phyloP scores from a whole-genome alignment of 1,140 invertebrate genomes.

The Arctopsyche grandis region DNA sequence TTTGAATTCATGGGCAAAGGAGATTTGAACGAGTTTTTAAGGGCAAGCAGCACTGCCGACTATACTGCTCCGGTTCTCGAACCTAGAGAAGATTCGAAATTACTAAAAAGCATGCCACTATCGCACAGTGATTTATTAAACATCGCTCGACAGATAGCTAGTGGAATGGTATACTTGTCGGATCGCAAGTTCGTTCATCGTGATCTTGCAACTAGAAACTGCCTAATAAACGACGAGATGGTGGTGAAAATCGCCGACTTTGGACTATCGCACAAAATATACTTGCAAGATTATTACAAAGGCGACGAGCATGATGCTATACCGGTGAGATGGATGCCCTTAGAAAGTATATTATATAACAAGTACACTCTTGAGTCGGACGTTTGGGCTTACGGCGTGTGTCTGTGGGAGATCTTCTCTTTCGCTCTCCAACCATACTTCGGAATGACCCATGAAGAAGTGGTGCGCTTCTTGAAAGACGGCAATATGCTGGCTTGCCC shows the following conservation, averaged over 20 bases:
- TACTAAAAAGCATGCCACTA: constrained; percentile 65
- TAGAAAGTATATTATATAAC: constrained; percentile 93
- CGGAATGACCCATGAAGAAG: constrained; percentile 94
- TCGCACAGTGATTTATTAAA: constrained; percentile 83
- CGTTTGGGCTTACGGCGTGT: constrained; percentile 94
- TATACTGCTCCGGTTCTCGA: constrained; percentile 62
- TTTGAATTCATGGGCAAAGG: constrained; percentile 96
- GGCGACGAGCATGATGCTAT: constrained; percentile 94
- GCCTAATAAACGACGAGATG: constrained; percentile 93
- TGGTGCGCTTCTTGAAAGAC: constrained; percentile 92
- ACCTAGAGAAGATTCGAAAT: constrained; percentile 64
- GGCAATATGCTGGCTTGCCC: constrained; percentile 88
- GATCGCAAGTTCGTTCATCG: constrained; percentile 96
- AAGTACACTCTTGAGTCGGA: constrained; percentile 94
- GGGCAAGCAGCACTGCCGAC: constrained; percentile 69
- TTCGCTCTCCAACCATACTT: constrained; percentile 95
- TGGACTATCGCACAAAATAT: constrained; percentile 92
- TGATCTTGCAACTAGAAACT: constrained; percentile 95
- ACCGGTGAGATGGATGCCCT: constrained; percentile 95
- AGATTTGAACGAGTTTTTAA: constrained; percentile 92
- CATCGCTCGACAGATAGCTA: constrained; percentile 85
- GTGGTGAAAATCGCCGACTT: constrained; percentile 97
- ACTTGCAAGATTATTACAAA: constrained; percentile 91
- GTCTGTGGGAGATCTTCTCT: constrained; percentile 94
- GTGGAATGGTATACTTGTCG: constrained; percentile 95